A percentile compares a stretch with the other conserved stretches of the same genome.
These are phyloP conservation scores for Leptodirus hochenwartii DNA, from an alignment of 2,888 invertebrate genomes.

Conservation along the genomic window DNA sequence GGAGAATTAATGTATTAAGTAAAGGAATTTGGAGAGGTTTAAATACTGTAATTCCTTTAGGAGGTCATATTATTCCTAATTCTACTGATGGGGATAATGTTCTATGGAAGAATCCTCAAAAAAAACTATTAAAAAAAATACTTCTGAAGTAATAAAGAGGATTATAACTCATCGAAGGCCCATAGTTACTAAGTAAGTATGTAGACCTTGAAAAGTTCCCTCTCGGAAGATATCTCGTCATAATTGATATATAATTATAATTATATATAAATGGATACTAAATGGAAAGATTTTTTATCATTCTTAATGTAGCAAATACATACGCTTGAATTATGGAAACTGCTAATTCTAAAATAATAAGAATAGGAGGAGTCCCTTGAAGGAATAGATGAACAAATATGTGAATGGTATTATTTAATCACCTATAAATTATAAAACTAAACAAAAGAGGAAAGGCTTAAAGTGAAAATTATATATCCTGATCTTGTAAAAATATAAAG, in stretches of 20 bases:
- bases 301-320: slow-evolving; percentile 44
- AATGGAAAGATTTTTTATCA: slow-evolving; percentile 39
- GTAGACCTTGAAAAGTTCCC: slow-evolving; percentile 44
- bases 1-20: slow-evolving; percentile 52
- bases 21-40: slow-evolving; percentile 53
- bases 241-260: slow-evolving; percentile 43
- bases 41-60: slow-evolving; percentile 38
- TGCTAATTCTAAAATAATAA: slow-evolving; percentile 41
- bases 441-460: slow-evolving; percentile 44
- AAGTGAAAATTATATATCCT: slow-evolving; percentile 40
- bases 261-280: slow-evolving; percentile 32
- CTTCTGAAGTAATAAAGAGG: slow-evolving; percentile 53
- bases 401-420: slow-evolving; percentile 39
- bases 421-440: slow-evolving; percentile 44
- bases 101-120: slow-evolving; percentile 39
- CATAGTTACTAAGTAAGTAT: slow-evolving; percentile 36
- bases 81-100: slow-evolving; percentile 34
- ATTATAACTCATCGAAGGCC: slow-evolving; percentile 52
- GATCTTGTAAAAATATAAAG: slow-evolving; percentile 54
- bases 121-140: slow-evolving; percentile 42
- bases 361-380: slow-evolving; percentile 39
- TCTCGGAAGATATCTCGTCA: slow-evolving; percentile 52
- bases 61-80: slow-evolving; percentile 44
- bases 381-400: slow-evolving; percentile 53
- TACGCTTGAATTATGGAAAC: slow-evolving; percentile 48